phyloP scores from a whole-genome alignment of 2,797 vertebrate species.

The Rhinophrynus dorsalis region DNA sequence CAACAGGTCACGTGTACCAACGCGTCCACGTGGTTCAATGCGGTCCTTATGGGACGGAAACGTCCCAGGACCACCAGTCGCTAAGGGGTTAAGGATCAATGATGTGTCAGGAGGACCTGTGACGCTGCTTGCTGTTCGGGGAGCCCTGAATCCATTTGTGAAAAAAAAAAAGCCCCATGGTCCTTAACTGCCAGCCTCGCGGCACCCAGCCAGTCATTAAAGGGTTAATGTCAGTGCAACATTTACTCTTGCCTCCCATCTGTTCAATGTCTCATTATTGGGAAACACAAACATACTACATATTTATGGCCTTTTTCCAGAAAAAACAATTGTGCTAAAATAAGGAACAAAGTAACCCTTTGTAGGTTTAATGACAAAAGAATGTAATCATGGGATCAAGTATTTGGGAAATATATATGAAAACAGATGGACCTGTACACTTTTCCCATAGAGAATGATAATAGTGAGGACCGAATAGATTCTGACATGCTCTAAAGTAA shows the following conservation, averaged over 20 bases:
- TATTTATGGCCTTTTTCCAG: constrained; percentile 19
- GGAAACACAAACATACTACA: constrained; percentile 12
- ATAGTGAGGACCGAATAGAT: too few relatives aligned
- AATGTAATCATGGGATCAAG: constrained; percentile 17
- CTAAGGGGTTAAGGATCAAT: too few relatives aligned
- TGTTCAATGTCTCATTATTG: constrained; percentile 17
- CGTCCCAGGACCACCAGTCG: too few relatives aligned
- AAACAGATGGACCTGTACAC: not conserved
- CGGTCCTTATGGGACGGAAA: too few relatives aligned
- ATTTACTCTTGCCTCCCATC: constrained; percentile 6
- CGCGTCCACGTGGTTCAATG: too few relatives aligned
- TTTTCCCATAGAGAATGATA: not conserved
- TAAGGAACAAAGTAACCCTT: constrained; percentile 18
- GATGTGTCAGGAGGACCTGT: too few relatives aligned
- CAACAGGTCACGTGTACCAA: too few relatives aligned
- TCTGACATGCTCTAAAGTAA: not conserved
- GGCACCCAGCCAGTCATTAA: too few relatives aligned
- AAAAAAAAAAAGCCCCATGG: too few relatives aligned
- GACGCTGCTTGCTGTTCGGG: too few relatives aligned
- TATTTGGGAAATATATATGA: constrained; percentile 5
- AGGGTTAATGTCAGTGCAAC: not conserved
- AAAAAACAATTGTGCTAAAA: constrained; percentile 21
- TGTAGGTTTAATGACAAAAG: constrained; percentile 3
- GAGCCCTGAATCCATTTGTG: too few relatives aligned
- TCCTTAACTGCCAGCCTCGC: too few relatives aligned